Evolutionary conservation across 1,140 invertebrate genomes (phyloP), one percentile per base, ranked within the genome.

Genomic region (Latrodectus geometricus): DNA sequence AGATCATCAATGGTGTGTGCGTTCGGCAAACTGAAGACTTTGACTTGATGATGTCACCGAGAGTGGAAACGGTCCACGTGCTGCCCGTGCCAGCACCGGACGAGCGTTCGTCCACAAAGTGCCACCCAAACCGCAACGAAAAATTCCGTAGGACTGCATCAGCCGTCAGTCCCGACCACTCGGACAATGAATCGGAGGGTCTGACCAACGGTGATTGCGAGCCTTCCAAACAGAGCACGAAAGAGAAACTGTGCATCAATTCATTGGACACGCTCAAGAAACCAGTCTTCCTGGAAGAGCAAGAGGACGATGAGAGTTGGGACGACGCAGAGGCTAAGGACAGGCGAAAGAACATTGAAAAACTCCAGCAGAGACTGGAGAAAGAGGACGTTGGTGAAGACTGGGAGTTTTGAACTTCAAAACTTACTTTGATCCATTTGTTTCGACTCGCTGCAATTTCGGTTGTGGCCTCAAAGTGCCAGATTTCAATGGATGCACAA

Each of bases 1-100:
- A 85, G 61, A 96, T 97, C 88, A 97, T 97, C 88, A 97, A 97
- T 89, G 96, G 96, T 9, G 96, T 97, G 21, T 97, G 96, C 90
- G 96, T 97, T 3, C 96, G 97, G 95, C 95, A 96, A 77, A 91
- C 89, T 48, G 87, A 75, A 83, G 89, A 80, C 81, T 87, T 82
- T 75, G 89, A 88, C 52, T 56, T 87, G 15, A 79, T 88, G 48
- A 79, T 80, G 56, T 68, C 77, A 17, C 70, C 82, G 9, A 35
- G 66, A 54, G 87, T 81, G 4, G 77, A 83, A 54, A 88, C 86
- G 8, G 86, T 87, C 11, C 86, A 80, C 20, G 78, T 87, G 35
- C 66, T 80, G 49, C 86, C 86, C 9, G 86, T 68, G 15, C 87
- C 87, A 48, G 77, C 87, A 52, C 74, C 87, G 48, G 87, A 70